A percentile compares a stretch with the other conserved stretches of the same genome.
Evolutionary conservation across 1,140 invertebrate genomes (phyloP).

Genomic region (Triops cancriformis): DNA sequence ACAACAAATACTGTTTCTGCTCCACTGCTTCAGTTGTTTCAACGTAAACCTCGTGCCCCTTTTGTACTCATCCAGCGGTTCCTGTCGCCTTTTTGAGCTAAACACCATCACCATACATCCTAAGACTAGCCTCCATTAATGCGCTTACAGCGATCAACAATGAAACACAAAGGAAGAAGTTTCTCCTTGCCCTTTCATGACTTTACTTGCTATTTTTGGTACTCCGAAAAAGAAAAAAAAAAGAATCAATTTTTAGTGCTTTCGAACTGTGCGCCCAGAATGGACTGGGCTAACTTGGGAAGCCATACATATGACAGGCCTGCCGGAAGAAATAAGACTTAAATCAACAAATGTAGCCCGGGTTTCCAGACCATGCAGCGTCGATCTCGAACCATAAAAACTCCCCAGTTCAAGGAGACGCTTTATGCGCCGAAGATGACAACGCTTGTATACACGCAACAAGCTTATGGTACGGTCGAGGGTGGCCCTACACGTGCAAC

Average conservation of each 20-base stretch:
- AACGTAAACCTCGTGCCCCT: background rate
- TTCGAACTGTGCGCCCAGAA: too few relatives aligned
- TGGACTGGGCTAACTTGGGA: background rate
- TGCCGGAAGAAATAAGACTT: background rate
- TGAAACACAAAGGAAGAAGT: too few relatives aligned
- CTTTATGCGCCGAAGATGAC: background rate
- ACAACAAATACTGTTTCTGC: background rate
- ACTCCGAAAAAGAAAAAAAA: too few relatives aligned
- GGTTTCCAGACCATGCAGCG: background rate
- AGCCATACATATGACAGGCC: background rate
- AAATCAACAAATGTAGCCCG: constrained; percentile 1
- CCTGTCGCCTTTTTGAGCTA: background rate
- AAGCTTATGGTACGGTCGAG: background rate
- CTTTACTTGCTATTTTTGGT: too few relatives aligned
- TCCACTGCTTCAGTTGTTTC: background rate
- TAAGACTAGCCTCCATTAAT: background rate
- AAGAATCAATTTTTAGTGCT: too few relatives aligned
- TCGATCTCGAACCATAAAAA: background rate
- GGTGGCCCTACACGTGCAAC: background rate
- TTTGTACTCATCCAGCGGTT: background rate
- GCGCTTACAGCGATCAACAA: too few relatives aligned
- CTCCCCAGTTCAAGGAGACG: background rate
- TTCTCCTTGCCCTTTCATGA: too few relatives aligned
- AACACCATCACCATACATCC: background rate
- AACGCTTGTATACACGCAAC: background rate